Evolutionary conservation across 2,113 vertebrate genomes (phyloP).

Genomic region (Noturus placidus): DNA sequence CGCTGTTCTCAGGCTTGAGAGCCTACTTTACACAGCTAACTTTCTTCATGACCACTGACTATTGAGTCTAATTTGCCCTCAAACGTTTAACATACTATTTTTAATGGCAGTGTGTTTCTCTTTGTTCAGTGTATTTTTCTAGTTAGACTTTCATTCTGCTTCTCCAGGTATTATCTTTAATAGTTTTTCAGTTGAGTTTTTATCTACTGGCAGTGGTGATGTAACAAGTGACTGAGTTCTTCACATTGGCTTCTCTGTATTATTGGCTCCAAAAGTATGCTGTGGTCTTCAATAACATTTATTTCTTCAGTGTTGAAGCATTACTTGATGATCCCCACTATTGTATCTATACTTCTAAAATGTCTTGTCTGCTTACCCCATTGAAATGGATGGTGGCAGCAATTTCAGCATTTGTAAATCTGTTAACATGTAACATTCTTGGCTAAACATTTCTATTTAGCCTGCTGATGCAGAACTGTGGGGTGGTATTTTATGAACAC

Average conservation of each 20-base stretch:
- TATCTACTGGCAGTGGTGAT: not conserved
- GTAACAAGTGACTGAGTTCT: not conserved
- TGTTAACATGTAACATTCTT: slow-evolving; percentile 60
- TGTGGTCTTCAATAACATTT: not conserved
- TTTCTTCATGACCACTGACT: not conserved
- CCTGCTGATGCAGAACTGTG: slow-evolving; percentile 53
- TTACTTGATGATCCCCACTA: not conserved
- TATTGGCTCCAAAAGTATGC: not conserved
- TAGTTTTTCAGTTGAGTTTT: not conserved
- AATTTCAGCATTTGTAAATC: slow-evolving; percentile 26
- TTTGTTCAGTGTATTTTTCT: not conserved
- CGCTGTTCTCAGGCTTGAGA: no score
- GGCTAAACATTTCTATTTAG: slow-evolving; percentile 46
- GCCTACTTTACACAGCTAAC: not conserved
- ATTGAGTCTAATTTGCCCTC: not conserved
- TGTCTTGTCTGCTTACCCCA: not conserved
- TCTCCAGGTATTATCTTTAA: not conserved
- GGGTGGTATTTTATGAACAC: slow-evolving; percentile 57
- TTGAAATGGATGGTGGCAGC: not conserved
- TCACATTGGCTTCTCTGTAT: not conserved
- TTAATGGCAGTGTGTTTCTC: not conserved
- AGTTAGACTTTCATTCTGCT: not conserved
- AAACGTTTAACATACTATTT: not conserved
- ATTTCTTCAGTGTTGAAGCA: not conserved
- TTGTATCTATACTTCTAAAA: not conserved